Evolutionary conservation across 2,888 invertebrate genomes (phyloP), one percentile per base, ranked within the genome.

Genomic region (Cactoblastis cactorum): DNA sequence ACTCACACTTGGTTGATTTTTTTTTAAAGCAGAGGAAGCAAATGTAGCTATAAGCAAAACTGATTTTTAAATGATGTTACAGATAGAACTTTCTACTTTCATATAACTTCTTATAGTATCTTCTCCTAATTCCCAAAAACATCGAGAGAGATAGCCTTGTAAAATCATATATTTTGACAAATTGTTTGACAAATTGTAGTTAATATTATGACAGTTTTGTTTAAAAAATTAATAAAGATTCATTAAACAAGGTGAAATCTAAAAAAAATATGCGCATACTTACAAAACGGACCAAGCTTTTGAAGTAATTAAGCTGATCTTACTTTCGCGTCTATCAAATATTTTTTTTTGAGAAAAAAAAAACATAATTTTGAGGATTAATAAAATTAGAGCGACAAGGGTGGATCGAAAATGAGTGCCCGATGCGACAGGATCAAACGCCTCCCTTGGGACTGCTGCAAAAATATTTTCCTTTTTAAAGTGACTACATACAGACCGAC

Each of bases 381-480:
- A 41, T 41, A 14, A 41, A 49, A 49, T 49, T 49, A 49, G 32
- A 41, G 32, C 38, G 49, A 38, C 37, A 48, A 19, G 37, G 48
- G 22, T 32, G 41, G 22, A 33, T 32, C 33, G 28, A 28, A 48
- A 49, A 41, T 33, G 49, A 34, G 34, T 4, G 18, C 19, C 37
- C 32, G 41, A 49, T 48, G 19, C 49, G 28, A 49, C 46, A n/a
- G 54, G 58, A 65, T 62, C 60, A 65, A 64, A 65, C 54, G 58
- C 53, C 53, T 62, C 32, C 39, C 53, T 48, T 55, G 57, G 49
- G 38, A 56, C 51, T 53, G 38, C 50, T 43, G 58, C 39, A 56
- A 67, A 68, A 69, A 69, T 65, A 63, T 64, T 63, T 62, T 61
- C 51, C 54, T 58, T 17, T 37, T 37, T 28, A 6, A 28, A n/a